These are phyloP conservation scores for Etia nguti DNA, from an alignment of 2,113 vertebrate species.

Conservation along the genomic window DNA sequence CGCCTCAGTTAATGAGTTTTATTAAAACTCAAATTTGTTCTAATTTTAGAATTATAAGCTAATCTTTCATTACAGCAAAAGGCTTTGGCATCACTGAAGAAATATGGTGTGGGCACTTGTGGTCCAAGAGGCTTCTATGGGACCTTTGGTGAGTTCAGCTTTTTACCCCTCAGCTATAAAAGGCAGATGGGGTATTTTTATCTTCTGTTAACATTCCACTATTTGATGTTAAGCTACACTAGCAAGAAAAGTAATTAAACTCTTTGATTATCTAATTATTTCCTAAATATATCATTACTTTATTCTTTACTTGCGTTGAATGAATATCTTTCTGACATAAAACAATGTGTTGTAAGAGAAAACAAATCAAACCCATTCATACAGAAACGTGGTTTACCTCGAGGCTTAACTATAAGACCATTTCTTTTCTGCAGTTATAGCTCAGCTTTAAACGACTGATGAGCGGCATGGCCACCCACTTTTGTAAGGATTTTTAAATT, in stretches of 20 bases:
- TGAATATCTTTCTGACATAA: not conserved
- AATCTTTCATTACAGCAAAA: conserved; percentile 72
- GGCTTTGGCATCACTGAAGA: conserved; percentile 86
- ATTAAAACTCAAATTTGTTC: not conserved
- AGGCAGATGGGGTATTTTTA: not conserved
- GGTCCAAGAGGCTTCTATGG: conserved; percentile 97
- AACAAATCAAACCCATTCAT: not conserved
- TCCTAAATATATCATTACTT: not conserved
- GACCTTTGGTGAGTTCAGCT: conserved; percentile 83
- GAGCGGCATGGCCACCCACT: fast-evolving
- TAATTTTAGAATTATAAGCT: not conserved
- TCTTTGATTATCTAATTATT: not conserved
- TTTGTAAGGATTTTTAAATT: not conserved
- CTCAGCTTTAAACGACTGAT: not conserved
- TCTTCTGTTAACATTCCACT: not conserved
- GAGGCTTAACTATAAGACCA: not conserved
- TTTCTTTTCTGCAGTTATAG: not conserved
- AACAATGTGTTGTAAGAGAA: not conserved
- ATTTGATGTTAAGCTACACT: not conserved
- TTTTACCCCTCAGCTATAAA: not conserved
- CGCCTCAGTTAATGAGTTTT: not conserved
- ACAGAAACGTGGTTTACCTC: not conserved
- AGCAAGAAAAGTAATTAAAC: not conserved
- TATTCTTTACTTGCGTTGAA: not conserved
- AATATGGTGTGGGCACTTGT: conserved; percentile 94